Evolutionary conservation across 2,888 invertebrate species (phyloP), one percentile per base, ranked within the genome.

Genomic region (Synergus gifuensis): DNA sequence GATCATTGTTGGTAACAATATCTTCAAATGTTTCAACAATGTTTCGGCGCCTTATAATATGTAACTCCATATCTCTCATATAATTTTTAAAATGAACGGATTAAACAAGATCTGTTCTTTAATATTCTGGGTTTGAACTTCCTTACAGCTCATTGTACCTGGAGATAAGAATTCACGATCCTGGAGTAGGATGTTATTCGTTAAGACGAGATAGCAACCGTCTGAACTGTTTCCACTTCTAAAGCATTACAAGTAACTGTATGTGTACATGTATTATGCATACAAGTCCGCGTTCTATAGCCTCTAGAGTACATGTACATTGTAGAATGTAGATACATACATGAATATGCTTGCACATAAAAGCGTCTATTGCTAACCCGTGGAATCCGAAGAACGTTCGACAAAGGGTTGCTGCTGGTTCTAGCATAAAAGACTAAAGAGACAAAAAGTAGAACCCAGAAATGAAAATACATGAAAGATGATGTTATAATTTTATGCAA

Each of bases 151-250:
- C 79, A 81, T 81, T 79, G 62, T 78, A 76, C 14, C 46, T 49
- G 76, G 58, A 81, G 84, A 81, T 81, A 81, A 80, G 64, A 73
- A 79, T 78, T 76, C 78, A 78, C 69, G 81, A 81, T 78, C 81
- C 60, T 7, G 73, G 78, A 79, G 73, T 80, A 79, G 77, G 58
- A 73, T 83, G 79, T 82, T 77, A 67, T 80, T 81, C 62, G 58
- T 60, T n/a, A 40, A 60, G 60, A 77, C 18, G 78, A 82, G 80
- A 81, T 84, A 80, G 78, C 44, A 44, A 28, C 36, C 54, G 40
- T 66, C 54, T 46, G 42, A 42, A 66, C 42, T 16, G 9, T 66
- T 66, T 66, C 18, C 18, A 66, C 40, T 40, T 66, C 40, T 11
- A 40, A 11, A 42, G 66, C 42, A 66, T 42, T 64, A 40, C 40